A percentile compares a stretch with the other conserved stretches of the same genome.
These are phyloP conservation scores for Venustaconcha ellipsiformis DNA, from an alignment of 1,140 invertebrate genomes.

Conservation along the genomic window DNA sequence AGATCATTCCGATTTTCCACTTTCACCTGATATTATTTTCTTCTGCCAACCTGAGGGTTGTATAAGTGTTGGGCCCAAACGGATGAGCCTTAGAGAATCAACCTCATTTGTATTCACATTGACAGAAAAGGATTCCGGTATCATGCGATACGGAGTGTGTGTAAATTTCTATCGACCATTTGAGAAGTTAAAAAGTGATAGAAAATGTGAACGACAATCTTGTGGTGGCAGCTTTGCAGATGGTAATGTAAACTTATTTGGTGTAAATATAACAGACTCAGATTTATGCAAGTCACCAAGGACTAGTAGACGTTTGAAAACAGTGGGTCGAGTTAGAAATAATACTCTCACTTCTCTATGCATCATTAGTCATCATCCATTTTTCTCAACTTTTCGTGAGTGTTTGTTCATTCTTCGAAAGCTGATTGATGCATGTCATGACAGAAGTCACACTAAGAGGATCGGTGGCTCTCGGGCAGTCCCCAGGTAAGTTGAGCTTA, in stretches of 20 bases:
- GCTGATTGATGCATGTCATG: conserved; percentile 96
- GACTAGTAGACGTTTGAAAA: conserved; percentile 56
- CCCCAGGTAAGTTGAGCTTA: conserved; percentile 76
- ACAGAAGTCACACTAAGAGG: conserved; percentile 87
- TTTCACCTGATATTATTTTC: conserved; percentile 98
- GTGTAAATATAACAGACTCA: conserved; percentile 77
- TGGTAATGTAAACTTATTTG: conserved; percentile 34
- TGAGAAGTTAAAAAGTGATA: conserved; percentile 70
- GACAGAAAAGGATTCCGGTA: conserved; percentile 98
- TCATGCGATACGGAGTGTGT: conserved; percentile 87
- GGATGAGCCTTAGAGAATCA: conserved; percentile 80
- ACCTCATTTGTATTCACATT: conserved; percentile 98
- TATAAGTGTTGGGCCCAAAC: conserved; percentile 86
- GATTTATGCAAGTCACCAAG: conserved; percentile 55
- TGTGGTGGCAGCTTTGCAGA: conserved; percentile 25
- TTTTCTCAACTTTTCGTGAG: conserved; percentile 97
- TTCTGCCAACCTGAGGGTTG: conserved; percentile 99
- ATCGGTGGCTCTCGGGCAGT: conserved; percentile 89
- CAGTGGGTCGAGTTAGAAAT: conserved; percentile 59
- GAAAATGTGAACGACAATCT: conserved; percentile 14
- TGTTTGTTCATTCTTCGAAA: conserved; percentile 95
- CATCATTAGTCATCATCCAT: conserved; percentile 98
- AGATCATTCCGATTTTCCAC: conserved; percentile 95
- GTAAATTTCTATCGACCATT: conserved; percentile 98
- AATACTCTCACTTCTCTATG: conserved; percentile 96